Evolutionary conservation across 2,888 invertebrate genomes (phyloP).

Genomic region (Auanema sp.): DNA sequence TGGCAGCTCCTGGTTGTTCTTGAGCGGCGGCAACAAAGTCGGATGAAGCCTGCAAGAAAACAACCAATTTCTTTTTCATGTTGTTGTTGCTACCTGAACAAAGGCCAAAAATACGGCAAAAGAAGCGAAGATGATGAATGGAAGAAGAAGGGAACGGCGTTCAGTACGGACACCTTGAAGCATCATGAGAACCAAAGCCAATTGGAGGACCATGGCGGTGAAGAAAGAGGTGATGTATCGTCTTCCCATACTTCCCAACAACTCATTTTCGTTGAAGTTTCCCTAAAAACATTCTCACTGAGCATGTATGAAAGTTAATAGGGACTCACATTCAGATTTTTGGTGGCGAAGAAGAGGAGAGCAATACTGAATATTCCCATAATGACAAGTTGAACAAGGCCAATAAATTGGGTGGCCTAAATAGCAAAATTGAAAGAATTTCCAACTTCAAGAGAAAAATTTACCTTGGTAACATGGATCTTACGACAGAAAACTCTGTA

Average conservation of each 20-base stretch:
- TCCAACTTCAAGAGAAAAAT: conserved; percentile 1
- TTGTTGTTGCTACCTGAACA: conserved; percentile 26
- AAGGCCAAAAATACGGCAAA: conserved; percentile 42
- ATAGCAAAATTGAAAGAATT: conserved; percentile 2
- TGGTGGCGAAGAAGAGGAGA: conserved; percentile 44
- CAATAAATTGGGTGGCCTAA: conserved; percentile 57
- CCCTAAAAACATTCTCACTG: conserved; percentile 19
- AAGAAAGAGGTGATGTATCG: conserved; percentile 43
- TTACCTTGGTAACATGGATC: conserved; percentile 56
- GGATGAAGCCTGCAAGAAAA: conserved; percentile 28
- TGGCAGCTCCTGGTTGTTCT: conserved; percentile 21
- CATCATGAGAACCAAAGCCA: conserved; percentile 54
- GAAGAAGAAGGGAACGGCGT: conserved; percentile 54
- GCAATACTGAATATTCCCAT: conserved; percentile 49
- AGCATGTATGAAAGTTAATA: too few relatives aligned
- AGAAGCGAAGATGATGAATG: conserved; percentile 60
- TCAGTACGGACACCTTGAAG: conserved; percentile 57
- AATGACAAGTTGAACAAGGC: conserved; percentile 58
- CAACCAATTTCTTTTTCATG: conserved; percentile 5
- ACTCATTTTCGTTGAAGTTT: conserved; percentile 17
- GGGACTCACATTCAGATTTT: conserved; percentile 18
- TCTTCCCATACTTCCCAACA: conserved; percentile 23
- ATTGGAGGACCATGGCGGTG: conserved; percentile 44
- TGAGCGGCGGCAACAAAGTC: conserved; percentile 40
- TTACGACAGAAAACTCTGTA: conserved; percentile 57